Conservation (phyloP, 2,888 invertebrate species). For the Cerastis rubricosa region DNA sequence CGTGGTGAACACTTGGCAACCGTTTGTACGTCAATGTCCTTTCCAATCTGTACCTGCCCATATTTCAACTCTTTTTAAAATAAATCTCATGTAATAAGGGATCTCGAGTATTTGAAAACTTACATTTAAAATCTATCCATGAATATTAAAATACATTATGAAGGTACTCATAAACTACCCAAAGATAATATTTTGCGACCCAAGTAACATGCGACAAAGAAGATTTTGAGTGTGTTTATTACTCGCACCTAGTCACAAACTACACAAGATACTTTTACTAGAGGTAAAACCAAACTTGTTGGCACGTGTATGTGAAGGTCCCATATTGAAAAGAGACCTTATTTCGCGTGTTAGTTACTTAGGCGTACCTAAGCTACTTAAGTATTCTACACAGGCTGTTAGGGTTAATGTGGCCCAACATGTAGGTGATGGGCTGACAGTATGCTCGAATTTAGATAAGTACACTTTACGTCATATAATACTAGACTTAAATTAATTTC, state of each 20-base stretch:
- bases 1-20: neutral
- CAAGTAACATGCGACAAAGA: neutral
- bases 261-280: neutral
- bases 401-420: conserved; percentile 31
- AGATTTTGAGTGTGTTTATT: neutral
- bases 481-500: conserved; percentile 1
- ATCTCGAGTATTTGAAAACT: neutral
- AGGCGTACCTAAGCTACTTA: conserved; percentile 17
- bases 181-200: neutral
- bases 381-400: conserved; percentile 32
- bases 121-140: neutral
- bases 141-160: neutral
- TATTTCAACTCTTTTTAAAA: neutral
- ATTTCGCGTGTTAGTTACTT: conserved; percentile 5
- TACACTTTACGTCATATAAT: conserved; percentile 28
- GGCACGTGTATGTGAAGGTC: neutral
- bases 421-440: conserved; percentile 37
- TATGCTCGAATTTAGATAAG: conserved; percentile 1
- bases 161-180: neutral
- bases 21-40: too few species aligned
- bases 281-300: neutral
- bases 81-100: neutral
- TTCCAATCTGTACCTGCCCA: too few species aligned
- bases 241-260: neutral
- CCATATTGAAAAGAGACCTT: neutral